These are phyloP conservation scores for Polymixis lichenea DNA, from an alignment of 2,888 invertebrate species.

Conservation along the genomic window DNA sequence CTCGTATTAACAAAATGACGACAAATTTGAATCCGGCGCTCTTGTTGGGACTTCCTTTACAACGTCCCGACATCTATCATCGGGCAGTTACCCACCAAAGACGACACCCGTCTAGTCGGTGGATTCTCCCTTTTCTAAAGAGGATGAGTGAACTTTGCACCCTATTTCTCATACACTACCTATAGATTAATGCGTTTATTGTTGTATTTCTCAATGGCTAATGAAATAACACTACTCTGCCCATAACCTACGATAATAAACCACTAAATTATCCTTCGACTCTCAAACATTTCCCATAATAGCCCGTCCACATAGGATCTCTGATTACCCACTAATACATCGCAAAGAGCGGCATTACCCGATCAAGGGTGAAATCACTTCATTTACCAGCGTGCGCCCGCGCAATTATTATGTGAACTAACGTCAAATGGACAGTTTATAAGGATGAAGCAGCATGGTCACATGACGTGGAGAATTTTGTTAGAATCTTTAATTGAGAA, in stretches of 20 bases:
- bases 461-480: conserved; percentile 1
- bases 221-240: not conserved
- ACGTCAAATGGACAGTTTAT: conserved; percentile 70
- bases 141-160: too few species aligned
- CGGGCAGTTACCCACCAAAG: too few species aligned
- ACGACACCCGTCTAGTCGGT: too few species aligned
- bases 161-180: too few species aligned
- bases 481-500: not conserved
- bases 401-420: conserved; percentile 74
- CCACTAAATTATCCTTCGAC: conserved; percentile 71
- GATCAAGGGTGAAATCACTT: conserved; percentile 80
- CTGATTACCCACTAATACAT: conserved; percentile 77
- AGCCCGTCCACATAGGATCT: conserved; percentile 69
- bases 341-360: conserved; percentile 69
- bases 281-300: conserved; percentile 72
- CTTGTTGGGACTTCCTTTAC: too few species aligned
- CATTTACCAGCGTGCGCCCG: conserved; percentile 68
- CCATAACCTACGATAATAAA: conserved; percentile 50
- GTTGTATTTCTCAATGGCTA: too few species aligned
- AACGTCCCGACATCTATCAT: too few species aligned
- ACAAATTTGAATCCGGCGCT: too few species aligned
- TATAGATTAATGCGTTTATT: too few species aligned
- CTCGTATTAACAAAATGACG: too few species aligned
- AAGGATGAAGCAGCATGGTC: conserved; percentile 20
- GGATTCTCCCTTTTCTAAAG: too few species aligned